A percentile compares a stretch with the other conserved stretches of the same genome.
Evolutionary conservation across 1,140 invertebrate genomes (phyloP).

Genomic region (Olivierus martensii): DNA sequence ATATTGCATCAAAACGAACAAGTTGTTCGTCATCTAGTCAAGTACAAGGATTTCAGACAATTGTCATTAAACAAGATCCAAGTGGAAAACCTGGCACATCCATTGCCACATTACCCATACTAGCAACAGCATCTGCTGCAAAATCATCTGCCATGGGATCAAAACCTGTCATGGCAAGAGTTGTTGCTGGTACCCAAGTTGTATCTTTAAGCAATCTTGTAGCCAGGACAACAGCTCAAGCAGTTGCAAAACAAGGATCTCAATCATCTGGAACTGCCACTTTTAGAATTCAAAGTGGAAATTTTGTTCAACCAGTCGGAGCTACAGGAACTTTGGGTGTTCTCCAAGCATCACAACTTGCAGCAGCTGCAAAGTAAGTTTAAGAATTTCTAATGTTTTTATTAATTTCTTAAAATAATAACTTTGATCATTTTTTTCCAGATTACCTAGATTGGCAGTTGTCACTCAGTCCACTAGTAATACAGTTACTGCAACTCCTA

Average conservation of each 20-base stretch:
- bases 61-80: conserved; percentile 21
- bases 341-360: conserved; percentile 9
- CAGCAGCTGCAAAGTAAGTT: conserved; percentile 4
- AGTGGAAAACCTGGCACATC: conserved; percentile 6
- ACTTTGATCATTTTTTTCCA: background rate
- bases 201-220: conserved; percentile 27
- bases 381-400: background rate
- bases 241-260: conserved; percentile 1
- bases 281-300: conserved; percentile 25
- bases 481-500: background rate
- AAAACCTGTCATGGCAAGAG: conserved; percentile 24
- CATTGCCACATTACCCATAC: conserved; percentile 4
- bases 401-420: background rate
- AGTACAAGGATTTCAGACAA: conserved; percentile 19
- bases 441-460: background rate
- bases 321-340: conserved; percentile 12
- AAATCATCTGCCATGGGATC: conserved; percentile 14
- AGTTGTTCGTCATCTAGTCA: conserved; percentile 1
- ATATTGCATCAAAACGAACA: conserved; percentile 1
- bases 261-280: conserved; percentile 18
- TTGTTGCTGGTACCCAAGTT: conserved; percentile 25
- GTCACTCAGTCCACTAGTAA: background rate
- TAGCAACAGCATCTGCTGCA: conserved; percentile 12
- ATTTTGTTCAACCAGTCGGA: conserved; percentile 14
- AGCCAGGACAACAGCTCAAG: conserved; percentile 7